Conservation (phyloP, 2,113 vertebrate species). For the Zootoca vivipara region DNA sequence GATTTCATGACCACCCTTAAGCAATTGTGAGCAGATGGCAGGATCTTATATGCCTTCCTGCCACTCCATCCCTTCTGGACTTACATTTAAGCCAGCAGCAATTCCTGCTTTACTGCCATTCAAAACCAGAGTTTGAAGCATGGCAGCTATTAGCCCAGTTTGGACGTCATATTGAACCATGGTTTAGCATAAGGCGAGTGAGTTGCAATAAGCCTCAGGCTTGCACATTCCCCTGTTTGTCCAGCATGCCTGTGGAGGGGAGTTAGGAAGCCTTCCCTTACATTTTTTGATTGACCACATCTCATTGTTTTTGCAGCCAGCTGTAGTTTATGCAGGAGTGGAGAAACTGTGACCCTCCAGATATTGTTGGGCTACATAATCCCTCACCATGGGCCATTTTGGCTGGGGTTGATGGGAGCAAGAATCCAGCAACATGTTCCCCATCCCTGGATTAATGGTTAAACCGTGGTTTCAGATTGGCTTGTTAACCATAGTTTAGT, state of each 20-base stretch:
- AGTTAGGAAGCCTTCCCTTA: not conserved
- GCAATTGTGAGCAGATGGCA: not conserved
- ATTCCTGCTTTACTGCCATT: not conserved
- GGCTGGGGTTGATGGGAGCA: too few species aligned
- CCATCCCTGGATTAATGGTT: too few species aligned
- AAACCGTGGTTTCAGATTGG: too few species aligned
- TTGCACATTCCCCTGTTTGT: not conserved
- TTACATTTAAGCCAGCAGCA: not conserved
- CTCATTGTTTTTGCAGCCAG: too few species aligned
- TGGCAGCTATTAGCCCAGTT: not conserved
- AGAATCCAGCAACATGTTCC: too few species aligned
- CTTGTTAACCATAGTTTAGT: too few species aligned
- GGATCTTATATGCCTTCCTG: not conserved
- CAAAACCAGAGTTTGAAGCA: not conserved
- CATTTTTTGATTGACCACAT: not conserved
- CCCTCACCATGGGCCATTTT: too few species aligned
- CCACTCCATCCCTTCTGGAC: not conserved
- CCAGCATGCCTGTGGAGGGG: not conserved
- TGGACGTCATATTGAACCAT: not conserved
- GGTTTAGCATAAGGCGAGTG: not conserved
- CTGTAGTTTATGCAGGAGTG: too few species aligned
- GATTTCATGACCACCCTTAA: not conserved
- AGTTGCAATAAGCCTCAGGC: not conserved
- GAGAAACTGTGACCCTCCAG: too few species aligned
- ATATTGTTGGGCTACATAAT: too few species aligned